A percentile compares a stretch with the other conserved stretches of the same genome.
Evolutionary conservation across 2,113 vertebrate genomes (phyloP).

Genomic region (Sula dactylatra): DNA sequence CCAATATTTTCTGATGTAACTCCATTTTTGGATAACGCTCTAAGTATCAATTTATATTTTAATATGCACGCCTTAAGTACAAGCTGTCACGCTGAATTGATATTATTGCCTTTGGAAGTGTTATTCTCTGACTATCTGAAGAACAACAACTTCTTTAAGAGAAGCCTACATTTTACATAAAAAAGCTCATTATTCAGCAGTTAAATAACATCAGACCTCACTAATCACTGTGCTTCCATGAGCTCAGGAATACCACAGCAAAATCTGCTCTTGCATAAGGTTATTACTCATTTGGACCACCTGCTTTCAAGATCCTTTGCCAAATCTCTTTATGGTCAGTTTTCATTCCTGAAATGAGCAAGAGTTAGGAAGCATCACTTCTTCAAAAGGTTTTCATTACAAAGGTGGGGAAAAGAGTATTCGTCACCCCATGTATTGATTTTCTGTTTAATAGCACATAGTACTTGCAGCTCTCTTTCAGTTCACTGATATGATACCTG

Average conservation of each 20-base stretch:
- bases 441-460: background rate
- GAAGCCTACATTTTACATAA: background rate
- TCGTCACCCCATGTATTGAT: background rate
- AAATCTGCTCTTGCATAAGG: background rate
- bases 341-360: background rate
- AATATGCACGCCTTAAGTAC: background rate
- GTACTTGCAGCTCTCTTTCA: background rate
- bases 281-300: background rate
- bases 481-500: background rate
- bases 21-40: background rate
- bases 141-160: background rate
- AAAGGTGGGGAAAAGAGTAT: background rate
- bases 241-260: background rate
- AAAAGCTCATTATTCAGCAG: background rate
- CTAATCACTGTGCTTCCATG: background rate
- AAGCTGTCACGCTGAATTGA: accelerated
- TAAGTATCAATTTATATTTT: background rate
- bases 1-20: background rate
- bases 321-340: background rate
- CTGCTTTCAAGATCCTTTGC: background rate
- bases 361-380: background rate
- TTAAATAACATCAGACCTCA: background rate
- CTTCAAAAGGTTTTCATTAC: background rate
- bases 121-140: background rate
- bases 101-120: background rate